These are phyloP conservation scores for Lomographa bimaculata DNA, from an alignment of 2,888 invertebrate species.

Conservation along the genomic window DNA sequence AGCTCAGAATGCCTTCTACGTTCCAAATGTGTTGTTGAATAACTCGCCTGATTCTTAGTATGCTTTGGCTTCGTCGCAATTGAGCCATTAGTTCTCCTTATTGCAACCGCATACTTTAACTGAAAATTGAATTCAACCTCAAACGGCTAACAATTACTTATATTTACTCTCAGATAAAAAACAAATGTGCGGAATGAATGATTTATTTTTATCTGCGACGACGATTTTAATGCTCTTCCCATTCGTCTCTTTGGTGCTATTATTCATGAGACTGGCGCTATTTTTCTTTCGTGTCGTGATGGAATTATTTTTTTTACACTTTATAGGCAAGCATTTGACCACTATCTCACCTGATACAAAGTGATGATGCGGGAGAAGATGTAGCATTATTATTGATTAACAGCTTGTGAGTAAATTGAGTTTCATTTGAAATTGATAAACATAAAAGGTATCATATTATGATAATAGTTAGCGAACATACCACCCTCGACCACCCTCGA, in stretches of 20 bases:
- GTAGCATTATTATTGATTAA: slow-evolving; percentile 22
- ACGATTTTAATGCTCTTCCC: slow-evolving; percentile 25
- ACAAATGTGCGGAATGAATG: slow-evolving; percentile 15
- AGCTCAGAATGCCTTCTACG: slow-evolving; percentile 36
- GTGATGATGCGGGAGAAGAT: too few species aligned
- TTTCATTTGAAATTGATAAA: too few species aligned
- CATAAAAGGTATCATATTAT: too few species aligned
- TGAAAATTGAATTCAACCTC: slow-evolving; percentile 4
- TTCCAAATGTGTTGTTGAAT: slow-evolving; percentile 40
- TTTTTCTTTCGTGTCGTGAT: slow-evolving; percentile 24
- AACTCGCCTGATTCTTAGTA: slow-evolving; percentile 29
- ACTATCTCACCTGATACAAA: too few species aligned
- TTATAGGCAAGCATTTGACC: too few species aligned
- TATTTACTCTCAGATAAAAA: too few species aligned
- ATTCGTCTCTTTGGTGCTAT: slow-evolving; percentile 21
- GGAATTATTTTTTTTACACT: too few species aligned
- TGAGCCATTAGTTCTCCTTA: slow-evolving; percentile 28
- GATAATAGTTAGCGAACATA: too few species aligned
- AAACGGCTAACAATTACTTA: too few species aligned
- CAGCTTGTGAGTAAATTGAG: slow-evolving; percentile 14
- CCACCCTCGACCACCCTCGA: too few species aligned
- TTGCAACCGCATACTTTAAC: slow-evolving; percentile 5
- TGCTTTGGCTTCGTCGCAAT: slow-evolving; percentile 34
- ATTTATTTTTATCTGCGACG: slow-evolving; percentile 21
- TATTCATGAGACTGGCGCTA: slow-evolving; percentile 20